Conservation (phyloP, 2,113 vertebrate genomes). For the Serinus canaria region DNA sequence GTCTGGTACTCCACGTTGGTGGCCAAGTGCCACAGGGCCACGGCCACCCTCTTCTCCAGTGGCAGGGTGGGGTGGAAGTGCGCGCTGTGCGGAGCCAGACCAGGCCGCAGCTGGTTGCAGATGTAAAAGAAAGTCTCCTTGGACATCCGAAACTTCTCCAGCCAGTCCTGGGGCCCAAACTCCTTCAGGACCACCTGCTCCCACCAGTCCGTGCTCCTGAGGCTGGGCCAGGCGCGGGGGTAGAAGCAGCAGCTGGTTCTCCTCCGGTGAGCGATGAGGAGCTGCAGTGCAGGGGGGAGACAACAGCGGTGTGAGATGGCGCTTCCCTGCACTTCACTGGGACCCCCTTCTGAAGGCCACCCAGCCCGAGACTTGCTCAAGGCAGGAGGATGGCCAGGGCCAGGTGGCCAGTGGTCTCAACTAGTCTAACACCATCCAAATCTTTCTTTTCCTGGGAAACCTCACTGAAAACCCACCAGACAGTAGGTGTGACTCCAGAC, state of each 20-base stretch:
- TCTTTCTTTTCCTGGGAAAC: background rate
- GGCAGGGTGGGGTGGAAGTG: conserved; percentile 60
- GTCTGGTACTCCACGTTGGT: conserved; percentile 71
- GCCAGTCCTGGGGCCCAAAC: conserved; percentile 73
- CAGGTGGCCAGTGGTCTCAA: rapidly evolving
- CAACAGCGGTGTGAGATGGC: rapidly evolving
- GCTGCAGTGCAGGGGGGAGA: background rate
- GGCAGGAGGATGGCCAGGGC: background rate
- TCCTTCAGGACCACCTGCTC: conserved; percentile 71
- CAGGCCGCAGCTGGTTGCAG: conserved; percentile 67
- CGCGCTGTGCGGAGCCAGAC: conserved; percentile 39
- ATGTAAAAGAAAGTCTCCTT: conserved; percentile 73
- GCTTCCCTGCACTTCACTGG: rapidly evolving
- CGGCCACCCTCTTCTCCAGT: conserved; percentile 71
- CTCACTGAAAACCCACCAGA: background rate
- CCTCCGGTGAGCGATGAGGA: conserved; percentile 61
- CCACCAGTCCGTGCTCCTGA: conserved; percentile 67
- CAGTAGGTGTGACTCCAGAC: background rate
- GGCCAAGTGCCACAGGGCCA: conserved; percentile 73
- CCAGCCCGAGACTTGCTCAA: background rate
- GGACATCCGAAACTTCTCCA: conserved; percentile 76
- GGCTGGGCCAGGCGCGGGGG: conserved; percentile 55
- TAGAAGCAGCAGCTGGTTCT: conserved; percentile 62
- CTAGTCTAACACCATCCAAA: rapidly evolving
- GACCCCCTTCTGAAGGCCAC: background rate